Evolutionary conservation across 2,888 invertebrate species (phyloP).

Genomic region (Lasioglossum figueresi): DNA sequence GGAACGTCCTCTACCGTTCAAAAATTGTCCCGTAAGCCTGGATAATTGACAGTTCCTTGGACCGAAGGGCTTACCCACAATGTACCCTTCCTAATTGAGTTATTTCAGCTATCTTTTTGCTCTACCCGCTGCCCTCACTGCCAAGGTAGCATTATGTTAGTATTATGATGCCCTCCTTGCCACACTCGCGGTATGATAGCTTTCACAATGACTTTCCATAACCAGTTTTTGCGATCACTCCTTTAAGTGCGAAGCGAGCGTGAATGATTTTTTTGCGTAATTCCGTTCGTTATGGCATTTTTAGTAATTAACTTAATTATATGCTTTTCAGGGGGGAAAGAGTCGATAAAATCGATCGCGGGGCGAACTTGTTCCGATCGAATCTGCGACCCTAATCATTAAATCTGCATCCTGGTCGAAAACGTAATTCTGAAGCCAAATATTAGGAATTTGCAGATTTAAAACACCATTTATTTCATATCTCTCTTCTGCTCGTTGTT

Average conservation of each 20-base stretch:
- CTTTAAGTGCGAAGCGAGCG: slow-evolving; percentile 25
- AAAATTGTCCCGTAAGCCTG: not conserved
- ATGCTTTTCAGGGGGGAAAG: not conserved
- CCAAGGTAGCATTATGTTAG: slow-evolving; percentile 27
- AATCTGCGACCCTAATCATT: not conserved
- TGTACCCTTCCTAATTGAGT: slow-evolving; percentile 37
- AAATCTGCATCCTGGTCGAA: not conserved
- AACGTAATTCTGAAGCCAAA: not conserved
- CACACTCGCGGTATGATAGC: slow-evolving; percentile 35
- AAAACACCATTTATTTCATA: not conserved
- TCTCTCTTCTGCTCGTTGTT: not conserved
- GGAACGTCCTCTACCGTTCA: not conserved
- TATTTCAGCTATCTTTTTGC: slow-evolving; percentile 11
- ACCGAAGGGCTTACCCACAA: not conserved
- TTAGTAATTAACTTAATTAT: slow-evolving; percentile 46
- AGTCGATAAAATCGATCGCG: not conserved
- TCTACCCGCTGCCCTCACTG: slow-evolving; percentile 7
- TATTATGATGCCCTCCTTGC: slow-evolving; percentile 31
- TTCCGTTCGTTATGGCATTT: slow-evolving; percentile 37
- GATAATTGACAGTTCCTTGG: not conserved
- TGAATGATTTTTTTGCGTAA: slow-evolving; percentile 23
- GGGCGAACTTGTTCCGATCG: not conserved
- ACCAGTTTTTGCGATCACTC: slow-evolving; percentile 39
- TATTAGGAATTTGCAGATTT: not conserved
- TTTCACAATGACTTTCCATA: slow-evolving; percentile 52